These are phyloP conservation scores for Zeugodacus cucurbitae DNA, from an alignment of 1,140 invertebrate genomes.

Conservation along the genomic window DNA sequence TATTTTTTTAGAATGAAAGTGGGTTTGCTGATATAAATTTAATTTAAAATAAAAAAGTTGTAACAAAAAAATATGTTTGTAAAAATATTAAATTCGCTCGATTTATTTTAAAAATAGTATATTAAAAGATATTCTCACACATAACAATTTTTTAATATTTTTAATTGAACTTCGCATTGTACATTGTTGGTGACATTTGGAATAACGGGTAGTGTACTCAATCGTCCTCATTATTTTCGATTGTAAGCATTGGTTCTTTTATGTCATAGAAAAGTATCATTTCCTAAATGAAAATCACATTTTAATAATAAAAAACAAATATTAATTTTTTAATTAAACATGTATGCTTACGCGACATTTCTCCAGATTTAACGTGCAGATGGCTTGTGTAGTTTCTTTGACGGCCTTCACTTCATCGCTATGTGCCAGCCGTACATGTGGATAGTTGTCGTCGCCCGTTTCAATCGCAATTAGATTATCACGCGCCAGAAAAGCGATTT, in stretches of 20 bases:
- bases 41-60: background rate
- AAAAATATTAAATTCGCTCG: background rate
- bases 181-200: background rate
- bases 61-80: background rate
- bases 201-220: background rate
- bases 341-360: conserved; percentile 42
- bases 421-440: conserved; percentile 42
- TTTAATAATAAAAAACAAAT: background rate
- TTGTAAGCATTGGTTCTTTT: conserved; percentile 28
- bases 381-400: conserved; percentile 41
- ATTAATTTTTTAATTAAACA: background rate
- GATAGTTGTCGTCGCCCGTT: conserved; percentile 41
- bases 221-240: background rate
- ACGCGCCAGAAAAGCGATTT: conserved; percentile 46
- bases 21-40: background rate
- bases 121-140: background rate
- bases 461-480: conserved; percentile 45
- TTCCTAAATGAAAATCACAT: conserved; percentile 34
- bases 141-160: background rate
- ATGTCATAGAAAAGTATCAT: conserved; percentile 45
- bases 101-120: conserved; percentile 25
- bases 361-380: conserved; percentile 42
- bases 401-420: conserved; percentile 21
- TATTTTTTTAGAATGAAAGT: background rate
- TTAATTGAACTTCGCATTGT: conserved; percentile 6